Evolutionary conservation across 2,888 invertebrate genomes (phyloP).

Genomic region (Cepaea hortensis): DNA sequence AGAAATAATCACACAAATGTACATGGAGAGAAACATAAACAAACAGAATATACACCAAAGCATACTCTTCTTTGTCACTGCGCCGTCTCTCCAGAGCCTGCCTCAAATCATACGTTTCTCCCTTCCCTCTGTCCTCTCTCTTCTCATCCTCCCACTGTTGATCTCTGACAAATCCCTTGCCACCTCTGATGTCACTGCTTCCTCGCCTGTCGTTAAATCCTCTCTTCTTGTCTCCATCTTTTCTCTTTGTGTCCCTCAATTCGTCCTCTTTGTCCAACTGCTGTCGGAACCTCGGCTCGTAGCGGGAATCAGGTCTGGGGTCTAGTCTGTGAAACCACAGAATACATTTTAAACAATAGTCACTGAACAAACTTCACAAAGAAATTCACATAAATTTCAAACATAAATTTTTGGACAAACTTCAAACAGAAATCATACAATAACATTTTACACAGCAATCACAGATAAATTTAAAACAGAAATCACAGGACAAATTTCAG

Average conservation of each 20-base stretch:
- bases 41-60: not conserved
- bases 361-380: too few relatives aligned
- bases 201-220: not conserved
- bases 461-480: too few relatives aligned
- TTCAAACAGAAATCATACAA: too few relatives aligned
- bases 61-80: conserved; percentile 47
- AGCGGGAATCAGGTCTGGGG: conserved; percentile 48
- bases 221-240: not conserved
- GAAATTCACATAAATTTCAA: too few relatives aligned
- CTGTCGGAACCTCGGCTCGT: conserved; percentile 49
- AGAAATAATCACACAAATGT: too few relatives aligned
- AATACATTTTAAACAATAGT: too few relatives aligned
- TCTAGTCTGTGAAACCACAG: conserved; percentile 29
- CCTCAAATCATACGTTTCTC: conserved; percentile 46
- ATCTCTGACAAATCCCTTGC: conserved; percentile 5
- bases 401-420: too few relatives aligned
- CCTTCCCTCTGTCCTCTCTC: conserved; percentile 20
- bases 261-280: conserved; percentile 45
- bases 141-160: not conserved
- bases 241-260: conserved; percentile 8
- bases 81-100: conserved; percentile 45
- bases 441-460: too few relatives aligned
- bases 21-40: not conserved
- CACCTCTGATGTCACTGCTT: not conserved
- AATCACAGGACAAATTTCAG: too few relatives aligned